A percentile compares a stretch with the other conserved stretches of the same genome.
phyloP scores from a whole-genome alignment of 2,888 invertebrate genomes.

The Teleiodes luculella region DNA sequence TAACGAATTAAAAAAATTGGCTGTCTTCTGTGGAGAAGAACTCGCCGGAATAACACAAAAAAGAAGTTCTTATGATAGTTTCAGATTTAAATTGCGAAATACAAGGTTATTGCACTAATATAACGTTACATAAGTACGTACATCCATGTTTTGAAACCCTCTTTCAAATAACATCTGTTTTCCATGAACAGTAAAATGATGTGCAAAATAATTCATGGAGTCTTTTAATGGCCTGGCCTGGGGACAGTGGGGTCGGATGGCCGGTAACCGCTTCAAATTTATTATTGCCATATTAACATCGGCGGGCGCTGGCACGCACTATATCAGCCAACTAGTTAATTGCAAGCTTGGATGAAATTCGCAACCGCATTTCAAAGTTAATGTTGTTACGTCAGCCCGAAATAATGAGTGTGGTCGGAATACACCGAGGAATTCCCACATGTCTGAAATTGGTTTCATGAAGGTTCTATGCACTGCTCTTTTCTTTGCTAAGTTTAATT shows the following conservation, averaged over 20 bases:
- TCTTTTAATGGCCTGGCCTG: conserved; percentile 49
- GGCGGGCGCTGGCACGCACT: conserved; percentile 47
- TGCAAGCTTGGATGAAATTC: conserved; percentile 69
- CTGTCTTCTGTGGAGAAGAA: no score
- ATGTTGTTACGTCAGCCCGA: conserved; percentile 62
- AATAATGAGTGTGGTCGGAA: conserved; percentile 58
- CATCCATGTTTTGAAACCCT: no score
- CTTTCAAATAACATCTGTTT: neutral
- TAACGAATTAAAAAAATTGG: no score
- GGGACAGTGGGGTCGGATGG: conserved; percentile 39
- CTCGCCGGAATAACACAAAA: no score
- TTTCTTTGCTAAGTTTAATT: neutral
- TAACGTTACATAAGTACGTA: no score
- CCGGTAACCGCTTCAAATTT: conserved; percentile 64
- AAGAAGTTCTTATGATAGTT: no score
- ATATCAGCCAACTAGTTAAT: conserved; percentile 70
- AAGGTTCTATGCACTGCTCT: neutral
- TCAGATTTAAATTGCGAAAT: no score
- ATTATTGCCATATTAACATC: conserved; percentile 72
- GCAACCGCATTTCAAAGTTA: conserved; percentile 68
- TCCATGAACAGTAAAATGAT: conserved; percentile 34
- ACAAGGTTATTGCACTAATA: no score
- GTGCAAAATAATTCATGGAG: conserved; percentile 52
- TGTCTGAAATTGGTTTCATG: conserved; percentile 8
- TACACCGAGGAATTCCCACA: conserved; percentile 33